Evolutionary conservation across 2,888 invertebrate genomes (phyloP).

Genomic region (Zaprionus bogoriensis): DNA sequence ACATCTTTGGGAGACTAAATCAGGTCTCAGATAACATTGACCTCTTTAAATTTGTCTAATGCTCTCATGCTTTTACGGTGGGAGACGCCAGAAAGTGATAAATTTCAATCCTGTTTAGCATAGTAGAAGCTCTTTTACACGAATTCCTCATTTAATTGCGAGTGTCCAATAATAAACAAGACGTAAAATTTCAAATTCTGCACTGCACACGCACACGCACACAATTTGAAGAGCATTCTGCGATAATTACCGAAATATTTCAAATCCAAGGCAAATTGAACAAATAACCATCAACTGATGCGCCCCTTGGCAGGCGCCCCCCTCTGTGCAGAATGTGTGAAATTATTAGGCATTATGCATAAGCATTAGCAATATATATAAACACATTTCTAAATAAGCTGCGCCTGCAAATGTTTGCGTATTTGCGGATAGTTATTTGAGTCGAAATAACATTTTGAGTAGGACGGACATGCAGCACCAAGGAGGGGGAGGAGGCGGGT

Average conservation of each 20-base stretch:
- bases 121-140: constrained; percentile 52
- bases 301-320: background rate
- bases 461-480: constrained; percentile 1
- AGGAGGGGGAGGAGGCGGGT: background rate
- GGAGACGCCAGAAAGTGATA: constrained; percentile 16
- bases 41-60: no score
- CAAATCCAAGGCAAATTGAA: constrained; percentile 50
- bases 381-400: constrained; percentile 39
- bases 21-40: no score
- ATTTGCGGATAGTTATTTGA: constrained; percentile 64
- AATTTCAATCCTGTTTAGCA: no score
- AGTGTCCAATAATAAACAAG: constrained; percentile 54
- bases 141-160: constrained; percentile 72
- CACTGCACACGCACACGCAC: constrained; percentile 13
- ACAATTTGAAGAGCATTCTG: constrained; percentile 45
- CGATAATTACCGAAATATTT: constrained; percentile 72
- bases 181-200: constrained; percentile 54
- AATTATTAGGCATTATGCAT: constrained; percentile 71
- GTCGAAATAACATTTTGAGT: constrained; percentile 69
- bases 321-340: constrained; percentile 36
- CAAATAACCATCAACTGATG: constrained; percentile 39
- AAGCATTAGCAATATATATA: constrained; percentile 50
- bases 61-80: no score
- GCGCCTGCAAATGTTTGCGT: constrained; percentile 62
- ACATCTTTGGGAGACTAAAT: no score